Base-by-base conservation (phyloP, 2,888 invertebrate species). In the Hirtodrosophila duncani region DNA sequence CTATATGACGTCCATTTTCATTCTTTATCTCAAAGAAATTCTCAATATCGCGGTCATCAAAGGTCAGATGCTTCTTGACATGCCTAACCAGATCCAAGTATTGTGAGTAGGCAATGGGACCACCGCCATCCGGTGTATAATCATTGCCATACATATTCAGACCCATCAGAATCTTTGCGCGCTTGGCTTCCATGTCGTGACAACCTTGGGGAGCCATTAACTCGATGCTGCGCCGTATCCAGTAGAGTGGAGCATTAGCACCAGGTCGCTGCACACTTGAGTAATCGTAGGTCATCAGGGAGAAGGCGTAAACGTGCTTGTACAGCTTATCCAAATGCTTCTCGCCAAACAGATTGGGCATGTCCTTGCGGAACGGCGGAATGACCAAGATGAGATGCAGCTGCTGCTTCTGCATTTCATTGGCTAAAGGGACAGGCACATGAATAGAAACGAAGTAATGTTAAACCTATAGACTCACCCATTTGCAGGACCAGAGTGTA, bases 241-340 rank as follows among this genome's bases (percentile, higher is more conserved):
- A 98, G 60, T 90, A 88, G 1, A 95, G 70, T 0, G 98, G 98
- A 49, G 96, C 94, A 88, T 97, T 97, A 0, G 97, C 95, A 27
- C 93, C 94, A 74, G 95, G 95, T 74, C 92, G 90, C 83, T 93
- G 92, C 7, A 92, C 89, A 84, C 88, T 93, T 1, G 97, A 97
- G 86, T 91, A 98, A 85, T 98, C 98, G 83, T 98, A 98, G 0
- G 97, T 97, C 97, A 98, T 98, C n/a, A 98, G 89, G 20, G 97
- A 97, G 82, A 98, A 96, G 14, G 92, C 94, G 75, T 93, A 92
- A 0, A 98, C 91, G 84, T 92, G 89, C 3, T 92, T 91, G 57
- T 92, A 91, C 37, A 98, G 89, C 33, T 90, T 89, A 75, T 94
- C 91, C 85, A 96, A 95, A 65, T 96, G 92, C 63, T 92, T 89